Conservation (phyloP, 2,797 vertebrate genomes). For the Lateolabrax maculatus region DNA sequence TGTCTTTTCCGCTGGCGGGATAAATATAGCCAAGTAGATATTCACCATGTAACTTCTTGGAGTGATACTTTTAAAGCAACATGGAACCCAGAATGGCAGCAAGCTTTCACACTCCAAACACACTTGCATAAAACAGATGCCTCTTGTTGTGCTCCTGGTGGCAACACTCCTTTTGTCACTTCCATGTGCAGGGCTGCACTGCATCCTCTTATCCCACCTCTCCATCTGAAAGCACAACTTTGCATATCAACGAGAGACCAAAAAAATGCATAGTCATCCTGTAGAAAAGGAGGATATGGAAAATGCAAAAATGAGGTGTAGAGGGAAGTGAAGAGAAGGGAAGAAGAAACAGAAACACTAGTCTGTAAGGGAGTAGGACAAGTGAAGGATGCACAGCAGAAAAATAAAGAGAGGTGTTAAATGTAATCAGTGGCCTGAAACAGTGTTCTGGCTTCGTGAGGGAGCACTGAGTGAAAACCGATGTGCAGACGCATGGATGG, state of each 20-base stretch:
- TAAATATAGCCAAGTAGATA: neutral
- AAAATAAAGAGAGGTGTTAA: neutral
- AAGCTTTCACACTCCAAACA: constrained; percentile 4
- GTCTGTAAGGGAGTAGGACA: constrained; percentile 4
- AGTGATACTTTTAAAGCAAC: constrained; percentile 1
- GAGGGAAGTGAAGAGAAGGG: constrained; percentile 26
- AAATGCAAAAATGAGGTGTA: constrained; percentile 35
- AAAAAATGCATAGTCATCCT: constrained; percentile 65
- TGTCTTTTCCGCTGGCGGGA: neutral
- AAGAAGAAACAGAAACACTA: constrained; percentile 16
- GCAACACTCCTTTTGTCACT: constrained; percentile 32
- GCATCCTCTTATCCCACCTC: constrained; percentile 47
- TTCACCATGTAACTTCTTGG: neutral
- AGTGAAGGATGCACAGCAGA: neutral
- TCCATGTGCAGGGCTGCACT: constrained; percentile 30
- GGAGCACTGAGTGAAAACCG: neutral
- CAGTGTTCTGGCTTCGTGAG: neutral
- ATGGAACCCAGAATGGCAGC: neutral
- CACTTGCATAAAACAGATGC: constrained; percentile 24
- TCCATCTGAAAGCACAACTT: constrained; percentile 51
- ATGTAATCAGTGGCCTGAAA: constrained; percentile 15
- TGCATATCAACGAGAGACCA: constrained; percentile 70
- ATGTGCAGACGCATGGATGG: constrained; percentile 2
- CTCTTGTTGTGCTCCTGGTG: neutral
- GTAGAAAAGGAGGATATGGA: constrained; percentile 36